phyloP scores from a whole-genome alignment of 1,140 invertebrate genomes.

The Pogonomyrmex barbatus region DNA sequence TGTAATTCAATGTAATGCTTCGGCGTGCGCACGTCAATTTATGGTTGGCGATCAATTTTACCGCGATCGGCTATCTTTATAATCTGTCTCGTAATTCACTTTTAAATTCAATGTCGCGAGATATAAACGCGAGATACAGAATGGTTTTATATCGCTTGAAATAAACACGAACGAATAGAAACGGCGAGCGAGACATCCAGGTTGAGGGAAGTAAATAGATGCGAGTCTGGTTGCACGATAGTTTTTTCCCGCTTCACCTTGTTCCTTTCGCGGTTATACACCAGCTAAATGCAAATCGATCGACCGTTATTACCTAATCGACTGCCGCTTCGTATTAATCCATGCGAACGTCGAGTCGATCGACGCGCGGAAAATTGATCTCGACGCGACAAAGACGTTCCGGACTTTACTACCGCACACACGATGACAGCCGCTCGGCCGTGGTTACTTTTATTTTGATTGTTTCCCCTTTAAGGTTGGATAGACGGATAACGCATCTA shows the following conservation, averaged over 20 bases:
- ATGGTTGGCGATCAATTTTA: slow-evolving; percentile 15
- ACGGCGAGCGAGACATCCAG: not conserved
- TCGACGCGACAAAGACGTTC: slow-evolving; percentile 29
- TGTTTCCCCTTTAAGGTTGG: slow-evolving; percentile 36
- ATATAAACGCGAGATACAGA: not conserved
- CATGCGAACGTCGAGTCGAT: slow-evolving; percentile 31
- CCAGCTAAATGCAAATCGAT: not conserved
- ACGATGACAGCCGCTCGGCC: slow-evolving; percentile 27
- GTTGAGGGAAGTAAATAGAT: not conserved
- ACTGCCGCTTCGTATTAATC: slow-evolving; percentile 10
- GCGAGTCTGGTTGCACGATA: not conserved
- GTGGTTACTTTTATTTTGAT: slow-evolving; percentile 34
- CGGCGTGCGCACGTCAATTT: not conserved
- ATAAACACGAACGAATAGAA: not conserved
- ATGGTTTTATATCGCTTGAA: not conserved
- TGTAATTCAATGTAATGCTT: slow-evolving; percentile 22
- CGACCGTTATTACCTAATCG: slow-evolving; percentile 18
- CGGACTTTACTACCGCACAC: slow-evolving; percentile 6
- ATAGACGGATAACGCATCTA: slow-evolving; percentile 38
- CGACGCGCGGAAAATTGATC: slow-evolving; percentile 22
- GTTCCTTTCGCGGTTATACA: slow-evolving; percentile 16
- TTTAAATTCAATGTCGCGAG: not conserved
- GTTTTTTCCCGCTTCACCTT: slow-evolving; percentile 1
- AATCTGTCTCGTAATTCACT: not conserved
- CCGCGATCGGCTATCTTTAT: not conserved